These are phyloP conservation scores for Dorcus hopei DNA, from an alignment of 2,888 invertebrate genomes.

Conservation along the genomic window DNA sequence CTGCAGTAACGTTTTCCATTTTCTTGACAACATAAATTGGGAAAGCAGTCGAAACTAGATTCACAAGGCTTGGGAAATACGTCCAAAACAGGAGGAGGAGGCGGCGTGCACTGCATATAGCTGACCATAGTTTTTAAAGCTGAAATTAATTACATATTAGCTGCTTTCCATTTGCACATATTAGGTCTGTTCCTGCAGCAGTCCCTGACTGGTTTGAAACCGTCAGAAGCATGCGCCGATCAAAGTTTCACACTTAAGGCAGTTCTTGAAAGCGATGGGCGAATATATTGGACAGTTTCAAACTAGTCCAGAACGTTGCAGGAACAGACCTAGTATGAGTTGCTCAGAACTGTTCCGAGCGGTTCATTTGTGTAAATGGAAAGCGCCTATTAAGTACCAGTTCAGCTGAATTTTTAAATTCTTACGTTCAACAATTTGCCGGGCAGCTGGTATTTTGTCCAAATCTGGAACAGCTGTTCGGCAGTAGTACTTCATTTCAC, in stretches of 20 bases:
- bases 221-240: too few relatives aligned
- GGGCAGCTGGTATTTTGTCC: constrained; percentile 61
- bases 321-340: too few relatives aligned
- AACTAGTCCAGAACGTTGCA: too few relatives aligned
- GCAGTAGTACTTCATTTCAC: constrained; percentile 63
- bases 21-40: constrained; percentile 77
- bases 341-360: too few relatives aligned
- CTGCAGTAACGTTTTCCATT: constrained; percentile 68
- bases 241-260: too few relatives aligned
- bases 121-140: constrained; percentile 51
- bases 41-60: constrained; percentile 72
- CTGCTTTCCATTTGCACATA: too few relatives aligned
- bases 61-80: constrained; percentile 68
- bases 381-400: neutral
- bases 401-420: neutral
- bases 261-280: too few relatives aligned
- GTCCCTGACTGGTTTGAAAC: too few relatives aligned
- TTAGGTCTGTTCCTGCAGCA: too few relatives aligned
- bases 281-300: too few relatives aligned
- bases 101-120: constrained; percentile 71
- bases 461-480: constrained; percentile 67
- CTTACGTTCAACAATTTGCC: constrained; percentile 63
- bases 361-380: too few relatives aligned
- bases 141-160: constrained; percentile 21
- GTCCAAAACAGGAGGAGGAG: constrained; percentile 66